Evolutionary conservation across 2,797 vertebrate species (phyloP), one percentile per base, ranked within the genome.

Genomic region (Danio aesculapii): DNA sequence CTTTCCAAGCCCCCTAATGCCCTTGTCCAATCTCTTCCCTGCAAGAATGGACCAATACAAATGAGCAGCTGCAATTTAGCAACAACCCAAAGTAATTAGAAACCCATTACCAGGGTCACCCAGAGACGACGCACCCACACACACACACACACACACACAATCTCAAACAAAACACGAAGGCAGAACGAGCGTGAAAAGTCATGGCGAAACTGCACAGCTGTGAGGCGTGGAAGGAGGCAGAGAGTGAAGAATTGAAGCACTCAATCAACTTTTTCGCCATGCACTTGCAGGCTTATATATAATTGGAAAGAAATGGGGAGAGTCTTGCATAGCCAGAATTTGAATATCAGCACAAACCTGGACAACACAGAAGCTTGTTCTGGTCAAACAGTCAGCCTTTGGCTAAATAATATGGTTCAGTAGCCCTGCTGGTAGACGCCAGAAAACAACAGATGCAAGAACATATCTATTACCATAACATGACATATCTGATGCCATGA

Each of bases 71-170:
- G 84, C 83, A 85, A 87, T 88, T 88, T 83, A 86, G 85, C 50
- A 70, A 68, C 83, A 86, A 82, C 84, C 79, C 83, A 57, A 67
- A 77, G 83, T 87, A 85, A 90, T 88, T 88, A 88, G 84, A 84
- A 86, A 72, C 81, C 73, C 81, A 84, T 86, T 85, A 87, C 57
- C 75, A 72, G 73, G 83, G 83, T 85, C 84, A 85, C 77, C 52
- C 62, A 79, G 66, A 79, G 57, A 83, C 74, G 74, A 77, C 41
- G 49, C 69, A 81, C 82, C 69, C 81, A 76, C 69, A 83, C 68
- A 71, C 71, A 12, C 58, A 73, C 44, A 73, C 44, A 66, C 30
- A 30, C 77, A 77, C 17, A 57, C 68, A 16, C 13, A 1, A 46
- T 17, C 30, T 8, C 14, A 46, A 55, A 62, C 72, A 70, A n/a